A percentile compares a stretch with the other conserved stretches of the same genome.
Conservation (phyloP, 2,797 vertebrate species). For the Sitta carolinensis region DNA sequence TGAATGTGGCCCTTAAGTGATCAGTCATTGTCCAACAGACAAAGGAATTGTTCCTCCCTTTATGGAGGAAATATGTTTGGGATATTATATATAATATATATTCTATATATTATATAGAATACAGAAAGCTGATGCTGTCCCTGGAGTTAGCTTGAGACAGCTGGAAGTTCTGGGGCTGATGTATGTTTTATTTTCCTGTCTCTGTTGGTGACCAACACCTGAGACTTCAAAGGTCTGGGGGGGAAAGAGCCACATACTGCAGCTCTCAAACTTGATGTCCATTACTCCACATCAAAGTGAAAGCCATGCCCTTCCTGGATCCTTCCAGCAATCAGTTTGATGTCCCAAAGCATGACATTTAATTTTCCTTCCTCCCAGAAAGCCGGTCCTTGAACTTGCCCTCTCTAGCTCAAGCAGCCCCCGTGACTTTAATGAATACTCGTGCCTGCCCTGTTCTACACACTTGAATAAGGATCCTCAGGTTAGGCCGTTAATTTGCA, state of each 20-base stretch:
- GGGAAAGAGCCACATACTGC: not conserved
- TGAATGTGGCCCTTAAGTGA: not conserved
- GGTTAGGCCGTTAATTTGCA: conserved; percentile 60
- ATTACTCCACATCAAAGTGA: not conserved
- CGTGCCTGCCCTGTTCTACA: not conserved
- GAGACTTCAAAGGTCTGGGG: not conserved
- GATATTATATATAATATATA: not conserved
- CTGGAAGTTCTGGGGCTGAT: not conserved
- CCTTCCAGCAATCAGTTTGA: conserved; percentile 5
- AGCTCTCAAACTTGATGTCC: not conserved
- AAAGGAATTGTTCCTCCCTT: not conserved
- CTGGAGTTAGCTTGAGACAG: not conserved
- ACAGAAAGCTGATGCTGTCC: not conserved
- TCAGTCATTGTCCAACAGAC: not conserved
- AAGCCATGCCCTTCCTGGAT: not conserved
- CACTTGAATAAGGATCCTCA: conserved; percentile 45
- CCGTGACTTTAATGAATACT: conserved; percentile 34
- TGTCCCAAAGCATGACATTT: not conserved
- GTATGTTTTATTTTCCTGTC: conserved; percentile 1
- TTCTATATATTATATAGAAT: not conserved
- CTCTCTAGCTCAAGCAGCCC: not conserved
- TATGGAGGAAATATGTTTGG: not conserved
- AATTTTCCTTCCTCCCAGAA: conserved; percentile 29
- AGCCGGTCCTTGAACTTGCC: conserved; percentile 40
- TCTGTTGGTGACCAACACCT: not conserved